These are phyloP conservation scores for Meliscaeva auricollis DNA, from an alignment of 2,888 invertebrate species.

Conservation along the genomic window DNA sequence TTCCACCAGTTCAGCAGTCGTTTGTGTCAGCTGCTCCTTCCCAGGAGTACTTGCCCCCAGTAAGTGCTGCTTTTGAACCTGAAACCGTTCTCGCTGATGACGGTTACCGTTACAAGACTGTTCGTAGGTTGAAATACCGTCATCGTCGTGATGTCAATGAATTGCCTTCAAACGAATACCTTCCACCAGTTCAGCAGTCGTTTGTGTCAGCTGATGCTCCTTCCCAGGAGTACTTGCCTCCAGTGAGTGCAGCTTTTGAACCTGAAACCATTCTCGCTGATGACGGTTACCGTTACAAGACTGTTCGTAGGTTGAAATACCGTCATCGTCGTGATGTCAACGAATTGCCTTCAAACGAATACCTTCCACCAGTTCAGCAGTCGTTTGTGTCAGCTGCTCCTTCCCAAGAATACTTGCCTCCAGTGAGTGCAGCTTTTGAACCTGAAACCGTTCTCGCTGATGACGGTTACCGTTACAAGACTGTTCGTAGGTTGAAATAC, in stretches of 20 bases:
- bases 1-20: conserved; percentile 77
- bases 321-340: conserved; percentile 80
- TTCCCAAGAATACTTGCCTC: conserved; percentile 77
- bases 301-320: conserved; percentile 38
- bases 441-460: conserved; percentile 48
- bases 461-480: conserved; percentile 65
- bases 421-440: conserved; percentile 64
- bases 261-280: conserved; percentile 47
- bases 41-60: conserved; percentile 76
- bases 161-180: conserved; percentile 80
- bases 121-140: conserved; percentile 64
- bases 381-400: conserved; percentile 78
- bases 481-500: conserved; percentile 48
- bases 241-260: conserved; percentile 63
- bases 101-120: conserved; percentile 56
- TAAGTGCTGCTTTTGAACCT: conserved; percentile 67
- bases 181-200: conserved; percentile 79
- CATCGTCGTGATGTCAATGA: conserved; percentile 81
- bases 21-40: conserved; percentile 79
- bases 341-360: conserved; percentile 80
- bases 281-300: conserved; percentile 66
- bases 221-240: conserved; percentile 77
- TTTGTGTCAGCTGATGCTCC: no score
- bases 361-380: conserved; percentile 77
- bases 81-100: conserved; percentile 46